These are phyloP conservation scores for Accipiter cooperii DNA, from an alignment of 2,113 vertebrate species.

Conservation along the genomic window DNA sequence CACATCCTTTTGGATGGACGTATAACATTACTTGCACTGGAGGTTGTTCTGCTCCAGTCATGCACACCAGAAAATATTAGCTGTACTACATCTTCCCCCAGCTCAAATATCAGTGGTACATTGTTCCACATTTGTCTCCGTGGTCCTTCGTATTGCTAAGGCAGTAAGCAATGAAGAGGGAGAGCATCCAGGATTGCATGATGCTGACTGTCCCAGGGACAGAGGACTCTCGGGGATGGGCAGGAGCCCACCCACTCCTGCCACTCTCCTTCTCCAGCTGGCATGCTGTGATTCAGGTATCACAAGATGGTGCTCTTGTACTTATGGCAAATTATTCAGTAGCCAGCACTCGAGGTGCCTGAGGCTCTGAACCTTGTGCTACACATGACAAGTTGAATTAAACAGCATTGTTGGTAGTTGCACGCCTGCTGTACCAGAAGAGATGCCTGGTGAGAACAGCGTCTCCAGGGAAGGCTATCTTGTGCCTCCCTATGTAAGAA, in stretches of 20 bases:
- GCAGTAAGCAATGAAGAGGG: background rate
- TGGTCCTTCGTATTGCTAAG: background rate
- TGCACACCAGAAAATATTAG: background rate
- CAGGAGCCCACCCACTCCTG: background rate
- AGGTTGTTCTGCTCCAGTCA: background rate
- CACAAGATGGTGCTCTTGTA: conserved; percentile 65
- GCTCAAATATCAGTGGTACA: background rate
- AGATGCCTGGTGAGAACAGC: background rate
- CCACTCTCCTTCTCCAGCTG: background rate
- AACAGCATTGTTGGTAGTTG: background rate
- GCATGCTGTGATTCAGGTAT: background rate
- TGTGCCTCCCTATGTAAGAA: background rate
- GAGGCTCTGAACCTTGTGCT: background rate
- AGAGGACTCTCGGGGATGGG: too few relatives aligned
- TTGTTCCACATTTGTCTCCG: background rate
- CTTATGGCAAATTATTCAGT: background rate
- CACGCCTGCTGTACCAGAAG: background rate
- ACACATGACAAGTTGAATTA: background rate
- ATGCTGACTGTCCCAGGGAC: background rate
- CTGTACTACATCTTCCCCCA: background rate
- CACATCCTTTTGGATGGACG: background rate
- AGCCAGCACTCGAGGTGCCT: background rate
- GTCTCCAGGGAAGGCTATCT: background rate
- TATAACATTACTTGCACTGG: background rate
- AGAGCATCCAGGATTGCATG: accelerated